These are phyloP conservation scores for Pheosia gnoma DNA, from an alignment of 2,888 invertebrate genomes.

Conservation along the genomic window DNA sequence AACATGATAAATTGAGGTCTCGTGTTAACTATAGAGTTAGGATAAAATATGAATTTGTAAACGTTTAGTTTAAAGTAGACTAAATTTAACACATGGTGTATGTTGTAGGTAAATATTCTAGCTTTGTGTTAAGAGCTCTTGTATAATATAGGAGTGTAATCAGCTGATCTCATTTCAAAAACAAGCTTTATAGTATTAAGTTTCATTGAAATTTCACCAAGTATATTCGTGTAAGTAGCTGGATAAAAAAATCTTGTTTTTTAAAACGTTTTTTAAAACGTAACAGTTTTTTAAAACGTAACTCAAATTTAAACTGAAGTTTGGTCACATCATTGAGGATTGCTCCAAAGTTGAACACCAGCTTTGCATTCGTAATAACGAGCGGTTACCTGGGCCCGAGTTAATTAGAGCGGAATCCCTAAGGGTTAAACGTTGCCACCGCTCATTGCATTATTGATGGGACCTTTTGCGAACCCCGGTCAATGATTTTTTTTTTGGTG, in stretches of 20 bases:
- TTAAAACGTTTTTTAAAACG: no score
- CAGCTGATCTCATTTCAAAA: no score
- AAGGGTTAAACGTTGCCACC: conserved; percentile 3
- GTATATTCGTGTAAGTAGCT: no score
- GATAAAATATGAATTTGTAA: conserved; percentile 1
- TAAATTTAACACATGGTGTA: no score
- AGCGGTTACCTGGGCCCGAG: neutral
- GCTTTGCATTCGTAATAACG: conserved; percentile 8
- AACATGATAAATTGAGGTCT: conserved; percentile 2
- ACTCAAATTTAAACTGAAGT: neutral
- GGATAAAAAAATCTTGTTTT: no score
- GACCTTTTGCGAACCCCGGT: neutral
- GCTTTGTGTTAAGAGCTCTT: no score
- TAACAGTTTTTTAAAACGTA: neutral
- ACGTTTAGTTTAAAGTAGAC: no score
- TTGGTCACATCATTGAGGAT: neutral
- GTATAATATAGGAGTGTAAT: no score
- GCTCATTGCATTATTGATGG: conserved; percentile 4
- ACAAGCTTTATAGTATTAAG: no score
- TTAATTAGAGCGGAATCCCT: neutral
- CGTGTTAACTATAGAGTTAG: neutral
- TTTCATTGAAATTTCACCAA: no score
- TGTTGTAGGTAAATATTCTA: no score
- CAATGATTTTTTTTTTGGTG: neutral
- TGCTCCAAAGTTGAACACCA: conserved; percentile 1